Base-by-base conservation (phyloP, 2,888 invertebrate species). In the Polyommatus iphigenia region DNA sequence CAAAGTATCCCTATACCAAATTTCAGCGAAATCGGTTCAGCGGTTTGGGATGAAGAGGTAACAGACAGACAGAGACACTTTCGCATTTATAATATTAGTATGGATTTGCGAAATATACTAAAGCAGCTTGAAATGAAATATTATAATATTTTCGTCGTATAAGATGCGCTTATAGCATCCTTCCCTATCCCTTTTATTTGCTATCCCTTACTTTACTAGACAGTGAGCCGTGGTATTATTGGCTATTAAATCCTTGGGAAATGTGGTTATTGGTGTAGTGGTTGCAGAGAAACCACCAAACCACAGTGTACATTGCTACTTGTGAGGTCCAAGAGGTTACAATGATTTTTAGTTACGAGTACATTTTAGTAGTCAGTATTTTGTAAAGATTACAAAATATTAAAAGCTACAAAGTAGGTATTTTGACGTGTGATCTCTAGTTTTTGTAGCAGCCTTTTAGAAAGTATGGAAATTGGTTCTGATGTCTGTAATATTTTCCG, bases 231-330 rank as follows among this genome's bases (percentile, higher is more conserved):
- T 54, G 62, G 62, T 62, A 59, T 24, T 62, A 59, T 24, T 62
- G 20, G 24, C 62, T 62, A 62, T 62, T 62, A 62, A 59, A 62
- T 62, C 62, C 62, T 10, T 62, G 62, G 62, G 20, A 62, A 24
- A 24, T 62, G 62, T 62, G 24, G 54, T 54, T 15, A 54, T 1
- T 24, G 62, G 24, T 62, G 2, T 24, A 24, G 62, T 62, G 62
- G 24, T 24, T 24, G 24, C 62, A 62, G 62, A 62, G 10, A 13
- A 13, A 20, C 24, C 24, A 24, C 62, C 10, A 59, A 59, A 62
- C 62, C 62, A 24, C 62, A 62, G 13, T 13, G 13, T 24, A 62
- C 4, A 62, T 62, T 24, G 62, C 20, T 20, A 62, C 62, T 10
- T 62, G 62, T 62, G 62, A 24, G 62, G 62, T 62, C 62, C 10